Percentiles rank a stretch among this genome's conserved stretches.
phyloP scores from a whole-genome alignment of 2,113 vertebrate species.

The Psettodes erumei region DNA sequence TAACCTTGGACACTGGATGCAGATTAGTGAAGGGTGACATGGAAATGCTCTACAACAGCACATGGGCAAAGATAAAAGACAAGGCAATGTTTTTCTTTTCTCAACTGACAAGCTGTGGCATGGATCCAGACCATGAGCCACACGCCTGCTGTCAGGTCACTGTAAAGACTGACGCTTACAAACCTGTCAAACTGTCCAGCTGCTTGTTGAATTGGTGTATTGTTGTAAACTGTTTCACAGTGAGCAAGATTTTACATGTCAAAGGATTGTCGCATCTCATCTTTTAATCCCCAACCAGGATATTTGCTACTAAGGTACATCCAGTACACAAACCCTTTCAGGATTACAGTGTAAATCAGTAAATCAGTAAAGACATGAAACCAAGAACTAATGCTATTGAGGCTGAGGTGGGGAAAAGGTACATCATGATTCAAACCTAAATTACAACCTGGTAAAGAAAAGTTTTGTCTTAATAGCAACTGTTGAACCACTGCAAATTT shows the following conservation, averaged over 20 bases:
- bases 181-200: not conserved
- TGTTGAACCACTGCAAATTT: not conserved
- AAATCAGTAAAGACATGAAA: conserved; percentile 1
- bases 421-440: not conserved
- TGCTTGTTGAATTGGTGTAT: not conserved
- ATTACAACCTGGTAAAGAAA: not conserved
- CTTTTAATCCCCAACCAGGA: not conserved
- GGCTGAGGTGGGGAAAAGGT: not conserved
- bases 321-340: not conserved
- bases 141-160: conserved; percentile 7
- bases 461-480: too few species aligned
- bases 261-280: not conserved
- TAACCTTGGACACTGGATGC: conserved; percentile 50
- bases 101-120: conserved; percentile 24
- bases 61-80: conserved; percentile 43
- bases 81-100: conserved; percentile 39
- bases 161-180: not conserved
- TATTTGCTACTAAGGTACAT: not conserved
- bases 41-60: conserved; percentile 39
- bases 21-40: conserved; percentile 19
- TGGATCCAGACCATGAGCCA: conserved; percentile 9
- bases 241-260: not conserved
- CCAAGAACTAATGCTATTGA: not conserved
- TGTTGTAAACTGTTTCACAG: not conserved
- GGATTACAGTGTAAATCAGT: not conserved